Base-by-base conservation (phyloP, 2,888 invertebrate genomes). In the Nomada hirtipes region DNA sequence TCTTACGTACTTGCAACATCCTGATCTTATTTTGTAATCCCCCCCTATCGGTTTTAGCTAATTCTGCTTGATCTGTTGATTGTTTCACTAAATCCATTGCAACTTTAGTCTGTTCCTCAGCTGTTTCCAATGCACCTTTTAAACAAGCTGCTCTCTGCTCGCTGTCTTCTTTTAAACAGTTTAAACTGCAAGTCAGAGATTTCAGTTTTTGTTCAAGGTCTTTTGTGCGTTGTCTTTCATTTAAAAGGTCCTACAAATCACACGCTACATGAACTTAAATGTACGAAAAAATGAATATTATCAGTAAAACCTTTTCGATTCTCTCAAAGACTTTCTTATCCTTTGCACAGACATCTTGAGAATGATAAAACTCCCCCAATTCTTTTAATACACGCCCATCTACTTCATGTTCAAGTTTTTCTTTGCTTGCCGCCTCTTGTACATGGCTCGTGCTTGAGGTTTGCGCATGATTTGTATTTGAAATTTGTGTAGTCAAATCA, bases 31-130 rank as follows among this genome's bases (percentile, higher is more conserved):
- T 75, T 53, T 82, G 67, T 7, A 86, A 73, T 61, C 89, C 84
- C 61, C 89, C 88, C 73, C 79, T 87, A 44, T 84, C 88, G 13
- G 76, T 72, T 76, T 84, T 87, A 20, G 86, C 52, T 52, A 84
- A 74, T 42, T 90, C 85, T 13, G 69, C 69, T 71, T 89, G 84
- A 63, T 85, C 84, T 67, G 80, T 88, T 1, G 88, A 84, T 65
- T 87, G 87, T 69, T 88, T 89, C 11, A 85, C 75, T 42, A 90
- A 78, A 57, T 89, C 83, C 82, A 85, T 79, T 4, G 91, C 89
- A 36, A 90, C 77, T 63, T 83, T 86, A 3, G 71, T 76, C 75
- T 89, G 86, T 52, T 86, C 86, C 7, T 89, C 88, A 2, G 82
- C 84, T 61, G 86, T 86, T 42, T 82, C 65, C 44, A 90, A 29